These are phyloP conservation scores for Percopsis omiscomaycus DNA, from an alignment of 2,797 vertebrate species.

Conservation along the genomic window DNA sequence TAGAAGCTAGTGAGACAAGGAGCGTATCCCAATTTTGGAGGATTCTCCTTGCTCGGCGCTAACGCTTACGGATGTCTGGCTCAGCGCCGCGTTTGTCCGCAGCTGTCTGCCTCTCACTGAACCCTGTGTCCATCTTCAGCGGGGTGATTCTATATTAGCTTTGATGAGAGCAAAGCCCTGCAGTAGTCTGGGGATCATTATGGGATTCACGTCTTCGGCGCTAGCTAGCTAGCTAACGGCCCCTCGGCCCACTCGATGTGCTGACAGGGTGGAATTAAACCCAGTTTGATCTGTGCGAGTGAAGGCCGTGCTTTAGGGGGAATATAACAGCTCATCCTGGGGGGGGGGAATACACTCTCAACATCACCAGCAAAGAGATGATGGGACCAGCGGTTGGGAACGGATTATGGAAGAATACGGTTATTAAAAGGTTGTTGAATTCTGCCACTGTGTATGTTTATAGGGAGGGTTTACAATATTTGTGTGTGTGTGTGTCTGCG, in stretches of 20 bases:
- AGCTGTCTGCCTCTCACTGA: constrained; percentile 41
- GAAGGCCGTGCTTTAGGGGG: constrained; percentile 31
- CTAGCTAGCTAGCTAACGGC: constrained; percentile 36
- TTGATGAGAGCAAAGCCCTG: constrained; percentile 54
- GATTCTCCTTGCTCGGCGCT: too few species aligned
- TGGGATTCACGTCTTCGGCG: constrained; percentile 42
- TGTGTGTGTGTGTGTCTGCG: too few species aligned
- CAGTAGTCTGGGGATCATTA: constrained; percentile 54
- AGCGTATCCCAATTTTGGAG: too few species aligned
- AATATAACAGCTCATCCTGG: constrained; percentile 19
- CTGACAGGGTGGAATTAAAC: constrained; percentile 53
- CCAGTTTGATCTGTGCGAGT: constrained; percentile 39
- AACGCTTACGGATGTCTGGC: not conserved
- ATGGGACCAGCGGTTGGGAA: too few species aligned
- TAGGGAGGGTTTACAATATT: too few species aligned
- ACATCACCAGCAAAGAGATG: too few species aligned
- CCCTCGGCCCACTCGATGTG: constrained; percentile 30
- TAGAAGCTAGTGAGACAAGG: too few species aligned
- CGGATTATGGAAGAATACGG: too few species aligned
- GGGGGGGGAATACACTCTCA: not conserved
- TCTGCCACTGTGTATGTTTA: too few species aligned
- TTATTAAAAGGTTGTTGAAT: too few species aligned
- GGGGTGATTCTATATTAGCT: constrained; percentile 39
- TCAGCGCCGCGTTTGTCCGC: constrained; percentile 18
- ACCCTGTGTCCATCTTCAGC: constrained; percentile 31